These are phyloP conservation scores for Nomada ruficornis DNA, from an alignment of 2,888 invertebrate genomes.

Conservation along the genomic window DNA sequence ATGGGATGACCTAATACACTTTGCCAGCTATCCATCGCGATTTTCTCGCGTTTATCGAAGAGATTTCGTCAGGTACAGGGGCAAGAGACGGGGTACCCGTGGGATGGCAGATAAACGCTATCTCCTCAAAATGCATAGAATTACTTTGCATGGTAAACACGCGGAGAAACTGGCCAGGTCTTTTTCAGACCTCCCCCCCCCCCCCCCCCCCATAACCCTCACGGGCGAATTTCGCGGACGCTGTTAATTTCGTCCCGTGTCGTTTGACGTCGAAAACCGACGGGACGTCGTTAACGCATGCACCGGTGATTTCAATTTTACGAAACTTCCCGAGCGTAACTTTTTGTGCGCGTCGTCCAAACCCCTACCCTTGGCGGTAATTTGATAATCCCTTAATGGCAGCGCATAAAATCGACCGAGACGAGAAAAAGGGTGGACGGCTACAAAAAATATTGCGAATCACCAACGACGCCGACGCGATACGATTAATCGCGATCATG, in stretches of 20 bases:
- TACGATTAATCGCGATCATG: neutral
- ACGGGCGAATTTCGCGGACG: constrained; percentile 34
- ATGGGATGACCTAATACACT: neutral
- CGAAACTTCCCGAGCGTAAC: constrained; percentile 43
- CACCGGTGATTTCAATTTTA: constrained; percentile 56
- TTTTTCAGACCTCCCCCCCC: constrained; percentile 24
- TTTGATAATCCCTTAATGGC: constrained; percentile 50
- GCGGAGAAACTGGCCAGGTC: constrained; percentile 30
- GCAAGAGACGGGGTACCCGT: constrained; percentile 13
- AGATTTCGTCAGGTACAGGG: constrained; percentile 1
- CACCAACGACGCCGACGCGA: neutral
- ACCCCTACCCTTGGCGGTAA: constrained; percentile 13
- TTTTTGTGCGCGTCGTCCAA: constrained; percentile 28
- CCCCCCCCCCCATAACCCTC: neutral
- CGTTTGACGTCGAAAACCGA: constrained; percentile 61
- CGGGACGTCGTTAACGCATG: constrained; percentile 42
- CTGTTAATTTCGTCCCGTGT: constrained; percentile 64
- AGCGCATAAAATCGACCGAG: constrained; percentile 45
- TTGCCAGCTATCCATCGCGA: neutral
- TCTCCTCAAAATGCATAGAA: constrained; percentile 71
- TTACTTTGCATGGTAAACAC: constrained; percentile 69
- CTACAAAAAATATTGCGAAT: neutral
- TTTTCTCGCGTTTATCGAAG: constrained; percentile 19
- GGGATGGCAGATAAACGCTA: constrained; percentile 52
- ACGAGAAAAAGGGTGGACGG: neutral